Percentiles rank a stretch among this genome's conserved stretches.
These are phyloP conservation scores for Drosophila ogumai DNA, from an alignment of 1,140 invertebrate genomes.

Conservation along the genomic window DNA sequence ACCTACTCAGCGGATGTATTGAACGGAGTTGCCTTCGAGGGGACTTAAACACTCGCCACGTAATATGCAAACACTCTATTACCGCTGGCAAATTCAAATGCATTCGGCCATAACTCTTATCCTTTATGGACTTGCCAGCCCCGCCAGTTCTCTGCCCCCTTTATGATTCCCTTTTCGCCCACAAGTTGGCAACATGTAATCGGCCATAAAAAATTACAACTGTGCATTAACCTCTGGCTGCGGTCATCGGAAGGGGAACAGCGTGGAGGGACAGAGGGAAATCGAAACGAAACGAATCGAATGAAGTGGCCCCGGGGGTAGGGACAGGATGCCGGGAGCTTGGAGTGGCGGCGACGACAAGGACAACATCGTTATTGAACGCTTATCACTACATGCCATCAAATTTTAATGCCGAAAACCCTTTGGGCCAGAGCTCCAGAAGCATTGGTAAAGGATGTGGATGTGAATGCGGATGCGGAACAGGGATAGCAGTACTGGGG, in stretches of 20 bases:
- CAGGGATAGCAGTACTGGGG: background rate
- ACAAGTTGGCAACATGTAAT: conserved; percentile 76
- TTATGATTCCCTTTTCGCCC: conserved; percentile 36
- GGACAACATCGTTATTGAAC: conserved; percentile 70
- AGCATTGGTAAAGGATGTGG: conserved; percentile 8
- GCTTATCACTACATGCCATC: conserved; percentile 82
- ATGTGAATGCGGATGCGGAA: background rate
- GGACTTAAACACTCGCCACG: conserved; percentile 28
- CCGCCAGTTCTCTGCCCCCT: background rate
- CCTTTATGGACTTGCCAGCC: conserved; percentile 66
- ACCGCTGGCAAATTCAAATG: conserved; percentile 75
- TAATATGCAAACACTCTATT: conserved; percentile 52
- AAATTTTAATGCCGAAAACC: conserved; percentile 82
- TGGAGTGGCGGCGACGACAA: conserved; percentile 51
- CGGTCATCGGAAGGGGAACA: conserved; percentile 36
- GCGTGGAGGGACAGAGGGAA: conserved; percentile 10
- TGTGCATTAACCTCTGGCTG: conserved; percentile 79
- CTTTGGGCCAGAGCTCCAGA: conserved; percentile 55
- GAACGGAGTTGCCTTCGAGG: conserved; percentile 14
- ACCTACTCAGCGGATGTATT: background rate
- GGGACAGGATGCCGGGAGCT: conserved; percentile 20
- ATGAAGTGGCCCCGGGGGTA: conserved; percentile 28
- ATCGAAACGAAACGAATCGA: conserved; percentile 62
- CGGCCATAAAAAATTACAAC: conserved; percentile 81
- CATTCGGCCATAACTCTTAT: conserved; percentile 79